Conservation (phyloP, 2,797 vertebrate species). For the Austrolebias charrua region DNA sequence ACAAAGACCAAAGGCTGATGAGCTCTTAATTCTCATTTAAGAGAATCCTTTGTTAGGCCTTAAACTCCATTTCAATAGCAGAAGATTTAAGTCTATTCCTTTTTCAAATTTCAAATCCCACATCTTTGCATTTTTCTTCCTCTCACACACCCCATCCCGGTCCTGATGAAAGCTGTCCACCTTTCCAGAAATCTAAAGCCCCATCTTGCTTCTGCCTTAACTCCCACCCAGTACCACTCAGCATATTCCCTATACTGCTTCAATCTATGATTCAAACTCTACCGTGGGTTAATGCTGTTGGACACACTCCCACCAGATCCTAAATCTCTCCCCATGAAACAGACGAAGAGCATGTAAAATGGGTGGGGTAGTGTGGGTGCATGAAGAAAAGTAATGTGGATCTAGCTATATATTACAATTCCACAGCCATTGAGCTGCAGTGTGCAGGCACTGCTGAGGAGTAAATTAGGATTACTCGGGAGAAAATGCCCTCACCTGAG, state of each 20-base stretch:
- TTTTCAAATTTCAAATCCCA: conserved; percentile 63
- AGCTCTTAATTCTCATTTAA: conserved; percentile 59
- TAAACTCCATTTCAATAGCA: conserved; percentile 66
- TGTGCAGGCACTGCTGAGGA: conserved; percentile 54
- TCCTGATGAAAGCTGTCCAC: conserved; percentile 69
- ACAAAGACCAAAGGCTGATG: conserved; percentile 50
- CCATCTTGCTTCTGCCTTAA: conserved; percentile 56
- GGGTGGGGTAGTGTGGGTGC: conserved; percentile 58
- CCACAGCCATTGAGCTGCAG: conserved; percentile 38
- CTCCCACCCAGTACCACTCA: conserved; percentile 68
- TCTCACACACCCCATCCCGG: conserved; percentile 57
- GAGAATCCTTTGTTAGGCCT: conserved; percentile 70
- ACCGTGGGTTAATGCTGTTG: conserved; percentile 79
- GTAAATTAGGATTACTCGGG: conserved; percentile 70
- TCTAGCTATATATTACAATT: conserved; percentile 40
- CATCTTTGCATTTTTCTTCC: conserved; percentile 65
- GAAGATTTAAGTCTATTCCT: conserved; percentile 63
- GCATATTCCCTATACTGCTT: conserved; percentile 56
- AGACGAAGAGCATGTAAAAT: conserved; percentile 60
- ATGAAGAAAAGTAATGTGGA: conserved; percentile 39
- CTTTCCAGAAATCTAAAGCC: conserved; percentile 54
- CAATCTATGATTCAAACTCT: conserved; percentile 72
- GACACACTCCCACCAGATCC: conserved; percentile 76
- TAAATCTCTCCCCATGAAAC: conserved; percentile 71
- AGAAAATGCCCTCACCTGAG: conserved; percentile 63